phyloP scores from a whole-genome alignment of 2,113 vertebrate species.

The Scophthalmus maximus region DNA sequence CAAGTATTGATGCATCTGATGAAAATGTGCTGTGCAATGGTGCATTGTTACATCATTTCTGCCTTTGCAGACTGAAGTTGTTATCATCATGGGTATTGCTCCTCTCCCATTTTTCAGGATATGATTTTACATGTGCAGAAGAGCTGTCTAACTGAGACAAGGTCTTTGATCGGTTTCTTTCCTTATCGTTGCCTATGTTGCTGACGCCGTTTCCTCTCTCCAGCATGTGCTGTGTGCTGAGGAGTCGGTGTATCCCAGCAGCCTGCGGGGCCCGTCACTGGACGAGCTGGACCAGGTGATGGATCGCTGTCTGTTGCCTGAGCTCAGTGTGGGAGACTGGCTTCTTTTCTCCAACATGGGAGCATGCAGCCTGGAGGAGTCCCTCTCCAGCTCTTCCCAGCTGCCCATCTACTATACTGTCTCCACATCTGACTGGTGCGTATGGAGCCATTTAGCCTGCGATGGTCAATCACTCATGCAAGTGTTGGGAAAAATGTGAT shows the following conservation, averaged over 20 bases:
- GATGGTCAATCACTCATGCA: background rate
- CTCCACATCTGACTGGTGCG: conserved; percentile 94
- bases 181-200: too few species aligned
- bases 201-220: background rate
- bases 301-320: conserved; percentile 93
- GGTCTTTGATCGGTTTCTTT: background rate
- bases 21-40: background rate
- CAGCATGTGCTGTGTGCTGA: conserved; percentile 76
- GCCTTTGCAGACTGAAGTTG: too few species aligned
- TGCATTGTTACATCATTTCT: too few species aligned
- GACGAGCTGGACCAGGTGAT: conserved; percentile 95
- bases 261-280: conserved; percentile 95
- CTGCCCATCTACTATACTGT: conserved; percentile 93
- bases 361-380: conserved; percentile 87
- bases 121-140: background rate
- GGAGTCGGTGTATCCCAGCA: conserved; percentile 91
- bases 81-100: background rate
- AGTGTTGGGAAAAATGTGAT: background rate
- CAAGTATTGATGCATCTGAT: background rate
- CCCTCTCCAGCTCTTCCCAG: conserved; percentile 83
- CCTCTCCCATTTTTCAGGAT: background rate
- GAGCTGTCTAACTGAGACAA: background rate
- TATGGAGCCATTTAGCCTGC: background rate
- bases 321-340: conserved; percentile 96
- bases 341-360: conserved; percentile 96